Conservation (phyloP, 2,888 invertebrate genomes). For the Eurytoma adleriae region DNA sequence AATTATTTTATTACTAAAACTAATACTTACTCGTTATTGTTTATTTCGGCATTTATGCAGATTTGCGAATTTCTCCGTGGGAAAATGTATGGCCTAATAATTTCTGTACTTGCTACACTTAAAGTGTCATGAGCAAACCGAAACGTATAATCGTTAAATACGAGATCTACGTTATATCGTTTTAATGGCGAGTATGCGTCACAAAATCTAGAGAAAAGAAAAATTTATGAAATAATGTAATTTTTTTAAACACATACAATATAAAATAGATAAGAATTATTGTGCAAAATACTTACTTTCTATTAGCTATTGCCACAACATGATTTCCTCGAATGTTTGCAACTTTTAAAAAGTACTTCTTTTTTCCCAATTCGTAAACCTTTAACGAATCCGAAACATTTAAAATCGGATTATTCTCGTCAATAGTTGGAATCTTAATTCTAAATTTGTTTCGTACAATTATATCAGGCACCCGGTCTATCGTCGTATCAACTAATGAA, state of each 20-base stretch:
- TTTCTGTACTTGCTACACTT: background rate
- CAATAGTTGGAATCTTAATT: background rate
- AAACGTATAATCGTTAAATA: constrained; percentile 51
- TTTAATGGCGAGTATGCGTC: background rate
- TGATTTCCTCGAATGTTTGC: background rate
- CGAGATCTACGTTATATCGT: constrained; percentile 51
- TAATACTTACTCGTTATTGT: no score
- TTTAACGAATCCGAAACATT: background rate
- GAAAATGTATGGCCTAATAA: no score
- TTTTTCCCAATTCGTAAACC: background rate
- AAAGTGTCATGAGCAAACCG: constrained; percentile 56
- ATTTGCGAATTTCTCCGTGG: no score
- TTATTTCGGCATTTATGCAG: no score
- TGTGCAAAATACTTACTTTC: background rate
- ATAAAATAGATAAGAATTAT: no score
- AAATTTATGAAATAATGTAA: background rate
- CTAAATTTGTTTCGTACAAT: background rate
- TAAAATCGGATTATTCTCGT: constrained; percentile 4
- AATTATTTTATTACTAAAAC: no score
- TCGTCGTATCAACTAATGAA: background rate
- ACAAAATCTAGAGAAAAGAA: constrained; percentile 19
- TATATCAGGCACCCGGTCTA: background rate
- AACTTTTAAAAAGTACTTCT: background rate
- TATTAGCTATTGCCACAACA: background rate
- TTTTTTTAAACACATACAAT: background rate